Conservation (phyloP, 2,113 vertebrate species). For the Calyptomena viridis region DNA sequence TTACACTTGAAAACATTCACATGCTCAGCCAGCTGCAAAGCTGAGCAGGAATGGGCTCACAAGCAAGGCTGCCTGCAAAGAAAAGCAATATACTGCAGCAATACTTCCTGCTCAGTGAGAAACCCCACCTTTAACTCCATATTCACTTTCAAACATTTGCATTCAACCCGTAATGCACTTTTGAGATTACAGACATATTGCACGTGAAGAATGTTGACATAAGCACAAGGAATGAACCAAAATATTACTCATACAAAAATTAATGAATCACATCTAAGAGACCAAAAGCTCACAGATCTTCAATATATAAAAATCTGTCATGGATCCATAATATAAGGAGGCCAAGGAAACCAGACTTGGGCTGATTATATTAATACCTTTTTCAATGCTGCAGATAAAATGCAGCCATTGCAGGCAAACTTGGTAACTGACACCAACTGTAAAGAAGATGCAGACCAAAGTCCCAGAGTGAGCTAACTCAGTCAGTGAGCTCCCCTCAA, state of each 20-base stretch:
- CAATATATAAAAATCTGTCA: background rate
- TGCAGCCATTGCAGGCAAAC: background rate
- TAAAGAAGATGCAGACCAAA: background rate
- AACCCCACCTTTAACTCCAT: background rate
- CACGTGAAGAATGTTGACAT: background rate
- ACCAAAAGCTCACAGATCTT: background rate
- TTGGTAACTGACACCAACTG: background rate
- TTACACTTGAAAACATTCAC: background rate
- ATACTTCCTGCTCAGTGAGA: background rate
- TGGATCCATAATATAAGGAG: background rate
- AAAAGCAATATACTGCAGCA: background rate
- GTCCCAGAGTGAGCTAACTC: background rate
- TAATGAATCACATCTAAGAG: background rate
- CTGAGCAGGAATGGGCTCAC: background rate
- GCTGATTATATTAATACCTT: background rate
- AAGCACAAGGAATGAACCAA: background rate
- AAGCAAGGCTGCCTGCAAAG: background rate
- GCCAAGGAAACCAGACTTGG: background rate
- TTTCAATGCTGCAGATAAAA: background rate
- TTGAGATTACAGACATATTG: background rate
- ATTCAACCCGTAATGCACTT: background rate
- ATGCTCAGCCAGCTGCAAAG: background rate
- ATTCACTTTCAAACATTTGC: background rate
- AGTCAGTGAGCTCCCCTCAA: background rate
- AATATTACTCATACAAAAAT: background rate